Evolutionary conservation across 2,113 vertebrate genomes (phyloP).

Genomic region (Burhinus bistriatus): DNA sequence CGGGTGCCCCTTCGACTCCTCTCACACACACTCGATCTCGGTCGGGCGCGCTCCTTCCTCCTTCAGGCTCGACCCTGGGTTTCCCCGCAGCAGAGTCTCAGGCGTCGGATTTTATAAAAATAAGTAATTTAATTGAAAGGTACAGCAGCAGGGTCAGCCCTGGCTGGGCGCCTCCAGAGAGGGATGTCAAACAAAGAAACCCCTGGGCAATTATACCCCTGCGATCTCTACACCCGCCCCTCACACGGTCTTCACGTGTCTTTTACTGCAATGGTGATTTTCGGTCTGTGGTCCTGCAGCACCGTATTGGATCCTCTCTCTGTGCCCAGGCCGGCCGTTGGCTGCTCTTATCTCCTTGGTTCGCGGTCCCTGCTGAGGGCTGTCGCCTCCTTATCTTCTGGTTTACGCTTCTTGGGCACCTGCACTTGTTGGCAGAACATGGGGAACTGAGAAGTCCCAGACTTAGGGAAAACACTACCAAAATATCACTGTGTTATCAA

Average conservation of each 20-base stretch:
- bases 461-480: neutral
- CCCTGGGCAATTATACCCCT: neutral
- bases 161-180: neutral
- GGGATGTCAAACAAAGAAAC: neutral
- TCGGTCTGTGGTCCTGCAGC: neutral
- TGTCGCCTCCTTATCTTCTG: neutral
- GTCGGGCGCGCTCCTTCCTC: neutral
- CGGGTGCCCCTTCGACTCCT: neutral
- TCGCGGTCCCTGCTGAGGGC: neutral
- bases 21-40: neutral
- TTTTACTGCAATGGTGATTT: neutral
- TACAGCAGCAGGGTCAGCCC: neutral
- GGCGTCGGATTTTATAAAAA: neutral
- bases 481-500: neutral
- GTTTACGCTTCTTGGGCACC: neutral
- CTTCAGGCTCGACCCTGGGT: neutral
- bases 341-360: neutral
- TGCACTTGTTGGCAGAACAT: neutral
- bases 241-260: too few species aligned
- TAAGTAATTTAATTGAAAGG: neutral
- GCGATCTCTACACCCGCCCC: neutral
- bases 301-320: neutral
- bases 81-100: neutral
- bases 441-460: neutral
- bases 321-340: neutral